Evolutionary conservation across 2,888 invertebrate genomes (phyloP).

Genomic region (Bombylius major): DNA sequence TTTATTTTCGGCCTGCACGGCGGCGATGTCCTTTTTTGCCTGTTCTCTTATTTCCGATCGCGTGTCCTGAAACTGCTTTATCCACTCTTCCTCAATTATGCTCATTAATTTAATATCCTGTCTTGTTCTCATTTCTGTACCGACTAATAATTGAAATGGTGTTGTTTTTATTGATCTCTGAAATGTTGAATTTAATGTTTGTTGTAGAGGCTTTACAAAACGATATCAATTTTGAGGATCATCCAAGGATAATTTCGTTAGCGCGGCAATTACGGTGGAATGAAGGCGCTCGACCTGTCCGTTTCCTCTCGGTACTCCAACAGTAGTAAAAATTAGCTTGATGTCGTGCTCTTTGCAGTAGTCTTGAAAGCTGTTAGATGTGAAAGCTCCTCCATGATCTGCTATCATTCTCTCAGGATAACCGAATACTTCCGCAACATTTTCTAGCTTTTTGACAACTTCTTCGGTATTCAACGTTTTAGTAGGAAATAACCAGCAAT

Average conservation of each 20-base stretch:
- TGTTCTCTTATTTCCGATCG: too few relatives aligned
- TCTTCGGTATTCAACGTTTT: slow-evolving; percentile 10
- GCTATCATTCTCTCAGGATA: slow-evolving; percentile 8
- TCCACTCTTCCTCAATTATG: not conserved
- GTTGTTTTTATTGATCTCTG: slow-evolving; percentile 14
- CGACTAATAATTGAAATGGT: slow-evolving; percentile 20
- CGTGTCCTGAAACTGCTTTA: too few relatives aligned
- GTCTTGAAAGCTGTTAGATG: slow-evolving; percentile 7
- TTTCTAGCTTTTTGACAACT: slow-evolving; percentile 10
- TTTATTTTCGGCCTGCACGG: too few relatives aligned
- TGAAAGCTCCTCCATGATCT: slow-evolving; percentile 12
- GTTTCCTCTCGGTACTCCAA: slow-evolving; percentile 10
- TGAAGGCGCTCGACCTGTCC: slow-evolving; percentile 13
- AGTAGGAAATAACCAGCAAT: slow-evolving; percentile 12
- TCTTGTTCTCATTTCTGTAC: slow-evolving; percentile 19
- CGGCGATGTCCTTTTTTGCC: too few relatives aligned
- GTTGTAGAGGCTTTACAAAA: slow-evolving; percentile 15
- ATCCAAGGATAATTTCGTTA: slow-evolving; percentile 11
- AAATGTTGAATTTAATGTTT: slow-evolving; percentile 16
- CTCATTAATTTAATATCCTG: slow-evolving; percentile 12
- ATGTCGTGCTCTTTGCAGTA: slow-evolving; percentile 9
- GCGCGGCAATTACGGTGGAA: slow-evolving; percentile 7
- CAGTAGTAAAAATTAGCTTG: slow-evolving; percentile 5
- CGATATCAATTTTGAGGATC: slow-evolving; percentile 21
- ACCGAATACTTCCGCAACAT: slow-evolving; percentile 10